Conservation (phyloP, 2,113 vertebrate genomes). For the Dicentrarchus labrax region DNA sequence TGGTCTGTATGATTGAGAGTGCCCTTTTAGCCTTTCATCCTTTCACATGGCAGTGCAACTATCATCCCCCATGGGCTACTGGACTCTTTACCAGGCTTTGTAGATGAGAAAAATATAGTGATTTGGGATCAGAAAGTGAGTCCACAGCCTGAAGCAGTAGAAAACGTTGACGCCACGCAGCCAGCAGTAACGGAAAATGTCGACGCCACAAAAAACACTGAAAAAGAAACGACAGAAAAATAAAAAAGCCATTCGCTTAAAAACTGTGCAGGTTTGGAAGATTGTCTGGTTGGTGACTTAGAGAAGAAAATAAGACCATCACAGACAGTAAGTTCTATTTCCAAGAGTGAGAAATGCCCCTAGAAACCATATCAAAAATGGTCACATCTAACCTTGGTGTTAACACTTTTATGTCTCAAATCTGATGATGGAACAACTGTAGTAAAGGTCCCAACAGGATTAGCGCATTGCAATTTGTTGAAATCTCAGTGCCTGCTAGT, state of each 20-base stretch:
- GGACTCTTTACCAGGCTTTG: background rate
- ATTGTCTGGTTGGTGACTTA: background rate
- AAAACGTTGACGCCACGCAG: conserved; percentile 31
- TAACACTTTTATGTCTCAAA: background rate
- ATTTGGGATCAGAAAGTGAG: conserved; percentile 11
- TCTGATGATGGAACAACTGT: conserved; percentile 19
- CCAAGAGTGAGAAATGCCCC: background rate
- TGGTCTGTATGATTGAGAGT: background rate
- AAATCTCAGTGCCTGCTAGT: background rate
- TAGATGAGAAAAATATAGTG: background rate
- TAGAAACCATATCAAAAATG: background rate
- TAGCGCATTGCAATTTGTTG: background rate
- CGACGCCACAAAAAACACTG: background rate
- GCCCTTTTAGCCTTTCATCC: conserved; percentile 7
- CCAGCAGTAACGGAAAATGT: conserved; percentile 17
- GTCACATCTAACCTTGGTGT: background rate
- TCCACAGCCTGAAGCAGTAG: conserved; percentile 28
- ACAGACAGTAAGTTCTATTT: background rate
- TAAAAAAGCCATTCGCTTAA: conserved; percentile 20
- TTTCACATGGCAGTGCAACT: background rate
- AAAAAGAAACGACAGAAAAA: conserved; percentile 7
- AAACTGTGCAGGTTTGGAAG: conserved; percentile 1
- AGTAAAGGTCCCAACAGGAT: conserved; percentile 23
- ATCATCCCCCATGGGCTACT: background rate
- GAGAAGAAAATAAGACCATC: conserved; percentile 22